Evolutionary conservation across 1,140 invertebrate genomes (phyloP).

Genomic region (Bombus balteatus): DNA sequence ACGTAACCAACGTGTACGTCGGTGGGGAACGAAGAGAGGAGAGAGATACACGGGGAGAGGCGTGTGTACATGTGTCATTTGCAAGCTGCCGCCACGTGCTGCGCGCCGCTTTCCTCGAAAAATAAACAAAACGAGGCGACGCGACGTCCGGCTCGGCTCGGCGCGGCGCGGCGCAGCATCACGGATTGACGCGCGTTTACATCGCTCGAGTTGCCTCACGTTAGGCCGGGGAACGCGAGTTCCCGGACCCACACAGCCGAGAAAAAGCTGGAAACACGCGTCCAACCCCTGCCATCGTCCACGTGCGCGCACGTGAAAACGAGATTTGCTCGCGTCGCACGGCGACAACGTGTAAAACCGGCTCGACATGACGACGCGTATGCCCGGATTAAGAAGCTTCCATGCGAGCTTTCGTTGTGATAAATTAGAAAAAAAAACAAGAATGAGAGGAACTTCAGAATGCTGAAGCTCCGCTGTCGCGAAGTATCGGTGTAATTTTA

Average conservation of each 20-base stretch:
- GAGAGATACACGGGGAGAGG: background rate
- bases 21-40: background rate
- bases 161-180: conserved; percentile 27
- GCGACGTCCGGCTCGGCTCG: background rate
- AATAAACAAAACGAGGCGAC: conserved; percentile 61
- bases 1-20: too few relatives aligned
- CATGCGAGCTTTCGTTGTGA: conserved; percentile 14
- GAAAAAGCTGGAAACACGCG: background rate
- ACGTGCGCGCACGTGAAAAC: conserved; percentile 55
- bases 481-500: too few relatives aligned
- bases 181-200: conserved; percentile 68
- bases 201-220: conserved; percentile 26
- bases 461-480: too few relatives aligned
- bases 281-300: background rate
- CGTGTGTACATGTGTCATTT: conserved; percentile 67
- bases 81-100: conserved; percentile 66
- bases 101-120: conserved; percentile 60
- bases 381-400: conserved; percentile 22
- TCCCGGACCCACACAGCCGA: background rate
- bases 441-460: too few relatives aligned
- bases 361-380: background rate
- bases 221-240: background rate
- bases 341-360: conserved; percentile 34
- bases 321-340: conserved; percentile 48
- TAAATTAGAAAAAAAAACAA: background rate